phyloP scores from a whole-genome alignment of 1,140 invertebrate genomes.

The Phenacoccus solenopsis region DNA sequence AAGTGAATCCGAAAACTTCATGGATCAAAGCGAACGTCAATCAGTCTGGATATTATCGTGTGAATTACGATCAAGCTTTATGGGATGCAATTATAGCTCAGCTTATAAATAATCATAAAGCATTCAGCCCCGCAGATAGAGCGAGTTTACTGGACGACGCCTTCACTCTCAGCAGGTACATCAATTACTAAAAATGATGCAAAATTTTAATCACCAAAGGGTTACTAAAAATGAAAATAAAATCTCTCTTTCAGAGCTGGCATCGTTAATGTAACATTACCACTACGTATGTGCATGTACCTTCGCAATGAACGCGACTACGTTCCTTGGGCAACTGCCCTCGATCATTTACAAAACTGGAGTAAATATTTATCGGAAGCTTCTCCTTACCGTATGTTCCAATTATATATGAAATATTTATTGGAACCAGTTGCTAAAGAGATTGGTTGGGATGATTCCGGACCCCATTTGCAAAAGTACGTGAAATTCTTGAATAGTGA shows the following conservation, averaged over 20 bases:
- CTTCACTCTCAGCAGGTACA: slow-evolving; percentile 55
- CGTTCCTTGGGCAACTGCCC: slow-evolving; percentile 58
- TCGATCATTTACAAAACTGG: slow-evolving; percentile 53
- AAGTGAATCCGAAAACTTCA: slow-evolving; percentile 44
- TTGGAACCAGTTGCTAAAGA: slow-evolving; percentile 45
- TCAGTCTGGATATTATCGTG: slow-evolving; percentile 73
- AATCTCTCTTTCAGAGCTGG: slow-evolving; percentile 43
- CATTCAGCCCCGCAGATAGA: slow-evolving; percentile 55
- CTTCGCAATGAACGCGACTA: slow-evolving; percentile 56
- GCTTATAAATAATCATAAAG: slow-evolving; percentile 50
- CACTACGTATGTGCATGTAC: slow-evolving; percentile 54
- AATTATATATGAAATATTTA: slow-evolving; percentile 45
- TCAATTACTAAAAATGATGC: background rate
- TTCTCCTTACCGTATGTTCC: slow-evolving; percentile 47
- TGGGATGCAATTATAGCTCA: slow-evolving; percentile 60
- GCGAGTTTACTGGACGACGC: slow-evolving; percentile 64
- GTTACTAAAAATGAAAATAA: background rate
- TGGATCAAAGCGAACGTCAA: slow-evolving; percentile 83
- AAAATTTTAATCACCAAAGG: slow-evolving; percentile 21
- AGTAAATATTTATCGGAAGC: slow-evolving; percentile 51
- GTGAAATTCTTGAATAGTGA: slow-evolving; percentile 18
- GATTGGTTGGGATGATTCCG: slow-evolving; percentile 52
- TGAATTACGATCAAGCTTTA: slow-evolving; percentile 64
- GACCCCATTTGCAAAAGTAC: slow-evolving; percentile 52
- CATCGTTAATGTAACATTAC: slow-evolving; percentile 49